These are phyloP conservation scores for Charanyca ferruginea DNA, from an alignment of 2,888 invertebrate genomes.

Conservation along the genomic window DNA sequence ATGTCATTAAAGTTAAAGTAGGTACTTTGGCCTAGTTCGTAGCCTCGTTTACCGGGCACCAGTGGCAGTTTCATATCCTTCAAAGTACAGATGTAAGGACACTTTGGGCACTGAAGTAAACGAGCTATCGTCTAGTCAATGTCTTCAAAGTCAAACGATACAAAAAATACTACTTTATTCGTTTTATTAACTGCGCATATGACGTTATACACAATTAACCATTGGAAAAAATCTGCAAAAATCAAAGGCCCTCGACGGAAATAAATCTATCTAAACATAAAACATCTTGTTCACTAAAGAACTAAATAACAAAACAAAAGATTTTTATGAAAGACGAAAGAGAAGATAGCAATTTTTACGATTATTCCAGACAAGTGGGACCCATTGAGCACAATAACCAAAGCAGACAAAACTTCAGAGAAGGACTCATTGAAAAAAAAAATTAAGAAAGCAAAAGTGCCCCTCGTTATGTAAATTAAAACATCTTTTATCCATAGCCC, in stretches of 20 bases:
- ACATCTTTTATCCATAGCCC: conserved; percentile 82
- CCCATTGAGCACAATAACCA: conserved; percentile 73
- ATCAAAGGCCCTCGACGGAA: conserved; percentile 19
- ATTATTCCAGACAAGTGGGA: conserved; percentile 69
- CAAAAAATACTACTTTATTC: too few species aligned
- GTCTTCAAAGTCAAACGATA: too few species aligned
- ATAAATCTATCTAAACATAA: conserved; percentile 20
- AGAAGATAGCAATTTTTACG: conserved; percentile 72
- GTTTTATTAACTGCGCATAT: not conserved
- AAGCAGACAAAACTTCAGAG: conserved; percentile 32
- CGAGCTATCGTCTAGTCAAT: too few species aligned
- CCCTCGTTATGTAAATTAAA: conserved; percentile 86
- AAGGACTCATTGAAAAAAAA: conserved; percentile 68
- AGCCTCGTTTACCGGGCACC: too few species aligned
- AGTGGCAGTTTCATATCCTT: too few species aligned
- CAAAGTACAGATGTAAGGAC: too few species aligned
- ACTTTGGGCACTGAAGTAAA: too few species aligned
- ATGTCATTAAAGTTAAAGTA: too few species aligned
- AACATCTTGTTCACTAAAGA: conserved; percentile 10
- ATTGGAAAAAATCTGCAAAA: conserved; percentile 1
- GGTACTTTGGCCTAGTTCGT: too few species aligned
- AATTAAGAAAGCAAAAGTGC: conserved; percentile 79
- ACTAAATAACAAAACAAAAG: conserved; percentile 36
- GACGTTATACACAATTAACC: too few species aligned
- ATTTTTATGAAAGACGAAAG: conserved; percentile 40